Evolutionary conservation across 2,797 vertebrate species (phyloP).

Genomic region (Sebastes elongatus): DNA sequence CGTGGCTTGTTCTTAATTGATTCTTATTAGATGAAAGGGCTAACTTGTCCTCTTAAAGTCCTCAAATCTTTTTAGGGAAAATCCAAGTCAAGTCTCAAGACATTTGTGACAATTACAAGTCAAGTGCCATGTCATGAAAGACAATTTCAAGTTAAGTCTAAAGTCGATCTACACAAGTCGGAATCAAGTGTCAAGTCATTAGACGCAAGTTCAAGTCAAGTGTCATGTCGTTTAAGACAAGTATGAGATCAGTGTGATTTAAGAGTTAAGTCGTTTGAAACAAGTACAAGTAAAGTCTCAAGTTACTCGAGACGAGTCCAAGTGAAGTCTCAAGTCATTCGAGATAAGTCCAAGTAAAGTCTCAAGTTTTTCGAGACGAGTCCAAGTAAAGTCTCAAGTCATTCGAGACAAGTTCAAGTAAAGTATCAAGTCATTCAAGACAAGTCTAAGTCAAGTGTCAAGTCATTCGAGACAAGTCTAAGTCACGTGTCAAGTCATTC

Average conservation of each 20-base stretch:
- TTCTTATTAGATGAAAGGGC: neutral
- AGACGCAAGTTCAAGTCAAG: neutral
- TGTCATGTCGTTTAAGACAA: neutral
- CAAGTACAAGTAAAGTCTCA: neutral
- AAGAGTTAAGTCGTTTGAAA: too few relatives aligned
- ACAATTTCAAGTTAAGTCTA: neutral
- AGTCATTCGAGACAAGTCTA: too few relatives aligned
- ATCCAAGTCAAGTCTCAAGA: neutral
- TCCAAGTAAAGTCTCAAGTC: neutral
- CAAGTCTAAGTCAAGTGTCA: neutral
- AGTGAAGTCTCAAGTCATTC: too few relatives aligned
- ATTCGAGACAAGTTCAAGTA: too few relatives aligned
- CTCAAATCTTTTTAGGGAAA: neutral
- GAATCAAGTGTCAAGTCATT: neutral
- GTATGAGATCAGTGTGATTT: too few relatives aligned
- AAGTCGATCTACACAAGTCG: neutral
- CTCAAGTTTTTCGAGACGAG: too few relatives aligned
- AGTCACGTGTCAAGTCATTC: neutral
- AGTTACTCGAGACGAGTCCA: too few relatives aligned
- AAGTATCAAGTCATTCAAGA: neutral
- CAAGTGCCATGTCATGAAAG: too few relatives aligned
- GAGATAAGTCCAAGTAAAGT: too few relatives aligned
- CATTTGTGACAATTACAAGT: too few relatives aligned
- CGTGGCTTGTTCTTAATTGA: neutral
- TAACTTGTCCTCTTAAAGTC: neutral